phyloP scores from a whole-genome alignment of 1,140 invertebrate genomes.

The Diachasmimorpha longicaudata region DNA sequence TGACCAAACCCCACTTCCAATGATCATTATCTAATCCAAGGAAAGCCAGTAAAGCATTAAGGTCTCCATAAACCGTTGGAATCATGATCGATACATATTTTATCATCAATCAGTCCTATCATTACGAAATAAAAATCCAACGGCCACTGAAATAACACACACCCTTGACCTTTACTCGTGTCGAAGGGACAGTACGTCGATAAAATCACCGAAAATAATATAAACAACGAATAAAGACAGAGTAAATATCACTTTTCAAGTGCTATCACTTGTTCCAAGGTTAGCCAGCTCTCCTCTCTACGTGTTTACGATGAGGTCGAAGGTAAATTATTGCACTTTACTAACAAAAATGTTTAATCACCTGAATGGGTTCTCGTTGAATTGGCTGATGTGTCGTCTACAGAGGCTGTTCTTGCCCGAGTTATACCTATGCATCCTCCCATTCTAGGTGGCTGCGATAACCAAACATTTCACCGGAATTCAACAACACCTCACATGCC shows the following conservation, averaged over 20 bases:
- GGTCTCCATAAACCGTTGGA: not conserved
- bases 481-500: constrained; percentile 55
- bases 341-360: constrained; percentile 51
- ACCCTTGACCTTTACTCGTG: constrained; percentile 23
- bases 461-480: constrained; percentile 63
- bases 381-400: constrained; percentile 77
- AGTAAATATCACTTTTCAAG: not conserved
- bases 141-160: not conserved
- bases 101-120: not conserved
- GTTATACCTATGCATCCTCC: constrained; percentile 85
- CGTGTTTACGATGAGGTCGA: constrained; percentile 23
- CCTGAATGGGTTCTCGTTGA: constrained; percentile 78
- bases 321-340: not conserved
- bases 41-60: not conserved
- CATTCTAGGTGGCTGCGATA: constrained; percentile 67
- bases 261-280: constrained; percentile 4
- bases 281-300: constrained; percentile 2
- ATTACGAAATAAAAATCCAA: not conserved
- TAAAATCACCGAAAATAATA: not conserved
- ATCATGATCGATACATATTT: not conserved
- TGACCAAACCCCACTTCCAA: too few species aligned
- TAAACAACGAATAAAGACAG: not conserved
- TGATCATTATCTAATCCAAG: not conserved
- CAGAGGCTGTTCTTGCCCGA: constrained; percentile 77
- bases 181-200: not conserved